A percentile compares a stretch with the other conserved stretches of the same genome.
Evolutionary conservation across 2,113 vertebrate genomes (phyloP).

Genomic region (Calyptommatus sinebrachiatus): DNA sequence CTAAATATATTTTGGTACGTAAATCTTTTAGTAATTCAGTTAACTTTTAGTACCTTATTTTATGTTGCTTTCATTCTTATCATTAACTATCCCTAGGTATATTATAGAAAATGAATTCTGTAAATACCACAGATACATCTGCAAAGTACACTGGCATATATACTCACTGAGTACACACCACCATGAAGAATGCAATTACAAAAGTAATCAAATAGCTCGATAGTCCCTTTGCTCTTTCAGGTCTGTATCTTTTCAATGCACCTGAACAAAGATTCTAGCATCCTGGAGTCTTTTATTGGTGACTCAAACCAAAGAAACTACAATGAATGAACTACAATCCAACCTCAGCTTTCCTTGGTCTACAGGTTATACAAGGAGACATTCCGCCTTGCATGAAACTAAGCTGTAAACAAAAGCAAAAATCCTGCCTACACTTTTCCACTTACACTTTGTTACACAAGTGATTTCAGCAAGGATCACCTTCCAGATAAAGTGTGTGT

Average conservation of each 20-base stretch:
- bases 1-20: too few relatives aligned
- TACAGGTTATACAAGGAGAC: neutral
- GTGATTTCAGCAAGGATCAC: neutral
- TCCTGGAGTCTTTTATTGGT: neutral
- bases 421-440: neutral
- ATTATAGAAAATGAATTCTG: too few relatives aligned
- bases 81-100: too few relatives aligned
- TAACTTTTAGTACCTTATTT: too few relatives aligned
- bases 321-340: neutral
- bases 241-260: neutral
- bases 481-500: neutral
- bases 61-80: too few relatives aligned
- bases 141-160: neutral
- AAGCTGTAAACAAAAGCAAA: neutral
- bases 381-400: neutral
- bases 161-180: neutral
- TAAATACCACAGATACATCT: neutral
- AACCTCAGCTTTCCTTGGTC: neutral
- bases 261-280: neutral
- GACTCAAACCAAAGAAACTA: neutral
- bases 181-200: neutral
- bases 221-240: neutral
- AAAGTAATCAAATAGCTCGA: neutral
- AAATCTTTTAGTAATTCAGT: too few relatives aligned
- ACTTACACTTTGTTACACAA: neutral